These are phyloP conservation scores for Dissostichus mawsoni DNA, from an alignment of 2,113 vertebrate genomes.

Conservation along the genomic window DNA sequence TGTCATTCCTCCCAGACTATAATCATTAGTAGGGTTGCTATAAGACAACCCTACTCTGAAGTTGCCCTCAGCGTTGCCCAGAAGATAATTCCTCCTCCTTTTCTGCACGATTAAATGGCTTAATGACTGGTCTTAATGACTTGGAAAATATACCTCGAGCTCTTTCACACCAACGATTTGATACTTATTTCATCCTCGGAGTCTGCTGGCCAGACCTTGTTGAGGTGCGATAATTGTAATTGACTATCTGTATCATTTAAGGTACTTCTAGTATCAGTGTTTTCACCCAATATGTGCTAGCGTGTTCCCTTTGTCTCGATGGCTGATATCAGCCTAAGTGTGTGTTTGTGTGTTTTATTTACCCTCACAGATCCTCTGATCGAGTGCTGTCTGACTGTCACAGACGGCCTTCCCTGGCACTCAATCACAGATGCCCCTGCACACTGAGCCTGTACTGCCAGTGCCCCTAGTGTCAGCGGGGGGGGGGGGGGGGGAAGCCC, in stretches of 20 bases:
- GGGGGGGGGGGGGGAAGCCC: slow-evolving; percentile 8
- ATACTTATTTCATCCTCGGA: slow-evolving; percentile 44
- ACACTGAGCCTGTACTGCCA: slow-evolving; percentile 36
- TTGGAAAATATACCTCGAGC: slow-evolving; percentile 59
- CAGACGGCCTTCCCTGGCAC: slow-evolving; percentile 60
- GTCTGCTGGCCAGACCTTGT: slow-evolving; percentile 40
- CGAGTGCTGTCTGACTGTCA: slow-evolving; percentile 60
- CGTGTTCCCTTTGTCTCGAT: slow-evolving; percentile 33
- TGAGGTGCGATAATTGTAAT: slow-evolving; percentile 49
- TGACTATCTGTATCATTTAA: slow-evolving; percentile 25
- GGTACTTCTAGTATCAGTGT: slow-evolving; percentile 15
- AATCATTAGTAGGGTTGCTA: slow-evolving; percentile 68
- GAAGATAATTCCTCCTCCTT: slow-evolving; percentile 56
- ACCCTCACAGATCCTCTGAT: slow-evolving; percentile 60
- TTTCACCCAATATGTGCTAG: slow-evolving; percentile 8
- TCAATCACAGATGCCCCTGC: slow-evolving; percentile 61
- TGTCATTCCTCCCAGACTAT: slow-evolving; percentile 66
- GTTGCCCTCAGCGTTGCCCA: slow-evolving; percentile 41
- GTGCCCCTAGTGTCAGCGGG: slow-evolving; percentile 37
- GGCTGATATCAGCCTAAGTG: slow-evolving; percentile 46
- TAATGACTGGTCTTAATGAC: slow-evolving; percentile 71
- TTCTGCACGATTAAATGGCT: slow-evolving; percentile 69
- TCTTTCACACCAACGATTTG: slow-evolving; percentile 41
- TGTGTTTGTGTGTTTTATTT: slow-evolving; percentile 56
- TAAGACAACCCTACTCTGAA: slow-evolving; percentile 49